A percentile compares a stretch with the other conserved stretches of the same genome.
Conservation (phyloP, 2,113 vertebrate species). For the Trichomycterus rosablanca region DNA sequence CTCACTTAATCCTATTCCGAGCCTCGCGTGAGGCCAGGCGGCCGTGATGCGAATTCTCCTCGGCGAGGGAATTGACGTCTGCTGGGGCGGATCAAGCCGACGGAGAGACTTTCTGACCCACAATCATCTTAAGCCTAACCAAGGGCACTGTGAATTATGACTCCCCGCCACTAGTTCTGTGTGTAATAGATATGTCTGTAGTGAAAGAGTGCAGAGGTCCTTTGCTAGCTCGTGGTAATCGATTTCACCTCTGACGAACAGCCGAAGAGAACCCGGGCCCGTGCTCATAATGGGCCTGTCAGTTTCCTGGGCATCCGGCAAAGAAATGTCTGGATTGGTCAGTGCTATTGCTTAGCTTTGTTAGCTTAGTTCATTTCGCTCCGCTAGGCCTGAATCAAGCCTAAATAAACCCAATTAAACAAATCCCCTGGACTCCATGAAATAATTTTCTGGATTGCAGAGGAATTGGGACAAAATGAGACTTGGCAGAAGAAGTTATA, state of each 20-base stretch:
- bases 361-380: constrained; percentile 43
- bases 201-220: constrained; percentile 50
- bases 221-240: constrained; percentile 56
- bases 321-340: constrained; percentile 44
- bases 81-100: constrained; percentile 54
- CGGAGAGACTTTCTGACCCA: constrained; percentile 60
- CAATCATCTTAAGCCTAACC: constrained; percentile 59
- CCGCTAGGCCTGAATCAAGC: constrained; percentile 54
- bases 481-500: constrained; percentile 59
- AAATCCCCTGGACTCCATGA: constrained; percentile 61
- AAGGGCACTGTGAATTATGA: constrained; percentile 57
- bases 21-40: constrained; percentile 52
- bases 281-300: constrained; percentile 39
- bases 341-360: constrained; percentile 42
- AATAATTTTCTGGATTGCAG: constrained; percentile 63
- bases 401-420: constrained; percentile 72
- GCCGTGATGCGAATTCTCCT: constrained; percentile 57
- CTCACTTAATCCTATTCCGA: constrained; percentile 54
- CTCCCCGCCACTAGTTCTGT: constrained; percentile 47
- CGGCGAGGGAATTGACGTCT: constrained; percentile 59
- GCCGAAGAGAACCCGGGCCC: constrained; percentile 47
- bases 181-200: constrained; percentile 56
- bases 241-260: constrained; percentile 55
- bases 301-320: constrained; percentile 10
- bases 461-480: constrained; percentile 42